A percentile compares a stretch with the other conserved stretches of the same genome.
Conservation (phyloP, 2,113 vertebrate genomes). For the Cottus gobio region DNA sequence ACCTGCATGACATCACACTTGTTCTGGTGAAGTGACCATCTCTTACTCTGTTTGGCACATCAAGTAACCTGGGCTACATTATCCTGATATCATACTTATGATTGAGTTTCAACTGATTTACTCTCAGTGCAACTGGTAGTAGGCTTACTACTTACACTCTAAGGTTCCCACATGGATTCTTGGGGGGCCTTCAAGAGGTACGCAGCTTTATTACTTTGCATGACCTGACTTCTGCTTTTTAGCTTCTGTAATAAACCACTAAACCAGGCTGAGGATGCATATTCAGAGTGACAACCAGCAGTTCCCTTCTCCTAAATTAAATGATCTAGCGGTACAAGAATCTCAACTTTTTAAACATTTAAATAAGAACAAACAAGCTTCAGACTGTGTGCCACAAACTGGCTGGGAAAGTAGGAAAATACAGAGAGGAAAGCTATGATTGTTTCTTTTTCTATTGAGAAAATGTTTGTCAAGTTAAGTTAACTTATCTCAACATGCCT, state of each 20-base stretch:
- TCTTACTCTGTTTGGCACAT: too few species aligned
- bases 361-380: not conserved
- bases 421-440: not conserved
- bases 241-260: not conserved
- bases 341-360: not conserved
- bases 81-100: too few species aligned
- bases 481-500: not conserved
- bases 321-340: not conserved
- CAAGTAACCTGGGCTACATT: too few species aligned
- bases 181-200: too few species aligned
- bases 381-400: not conserved
- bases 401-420: not conserved
- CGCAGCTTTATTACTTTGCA: not conserved
- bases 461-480: not conserved
- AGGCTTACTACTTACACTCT: too few species aligned
- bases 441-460: not conserved
- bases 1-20: too few species aligned
- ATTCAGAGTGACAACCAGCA: not conserved
- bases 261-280: not conserved
- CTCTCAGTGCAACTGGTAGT: too few species aligned
- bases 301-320: not conserved
- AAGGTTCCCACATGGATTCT: not conserved
- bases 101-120: too few species aligned
- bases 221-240: not conserved
- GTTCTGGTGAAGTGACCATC: too few species aligned